Percentiles rank a stretch among this genome's conserved stretches.
Conservation (phyloP, 2,888 invertebrate genomes). For the Penaeus monodon region DNA sequence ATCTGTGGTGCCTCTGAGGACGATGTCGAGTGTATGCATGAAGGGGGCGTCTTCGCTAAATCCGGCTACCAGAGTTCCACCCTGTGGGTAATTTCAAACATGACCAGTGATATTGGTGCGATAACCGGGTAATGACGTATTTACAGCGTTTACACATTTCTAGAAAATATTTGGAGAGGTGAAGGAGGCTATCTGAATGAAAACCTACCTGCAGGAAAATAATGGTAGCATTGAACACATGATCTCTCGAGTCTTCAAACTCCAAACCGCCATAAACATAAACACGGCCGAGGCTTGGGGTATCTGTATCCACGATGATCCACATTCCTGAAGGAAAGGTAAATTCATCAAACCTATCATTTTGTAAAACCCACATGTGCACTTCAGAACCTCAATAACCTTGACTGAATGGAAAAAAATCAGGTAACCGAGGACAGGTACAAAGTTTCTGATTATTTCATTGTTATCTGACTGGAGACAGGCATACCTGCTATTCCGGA, state of each 20-base stretch:
- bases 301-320: slow-evolving; percentile 48
- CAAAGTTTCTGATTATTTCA: too few species aligned
- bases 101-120: neutral
- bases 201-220: slow-evolving; percentile 43
- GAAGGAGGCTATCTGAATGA: neutral
- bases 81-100: slow-evolving; percentile 15
- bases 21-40: slow-evolving; percentile 42
- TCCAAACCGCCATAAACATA: slow-evolving; percentile 56
- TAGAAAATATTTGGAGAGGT: too few species aligned
- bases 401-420: too few species aligned
- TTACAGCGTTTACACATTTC: too few species aligned
- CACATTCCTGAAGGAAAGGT: slow-evolving; percentile 37
- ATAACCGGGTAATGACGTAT: neutral
- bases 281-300: slow-evolving; percentile 42
- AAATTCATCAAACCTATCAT: neutral
- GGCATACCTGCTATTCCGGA: too few species aligned
- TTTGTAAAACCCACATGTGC: too few species aligned
- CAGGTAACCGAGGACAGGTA: too few species aligned
- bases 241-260: slow-evolving; percentile 51
- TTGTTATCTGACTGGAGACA: too few species aligned
- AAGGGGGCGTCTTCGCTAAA: slow-evolving; percentile 34
- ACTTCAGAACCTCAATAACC: too few species aligned
- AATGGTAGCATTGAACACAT: slow-evolving; percentile 49
- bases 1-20: slow-evolving; percentile 50
- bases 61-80: slow-evolving; percentile 35